Evolutionary conservation across 1,140 invertebrate species (phyloP), one percentile per base, ranked within the genome.

Genomic region (Macrotrachela quadricornifera): DNA sequence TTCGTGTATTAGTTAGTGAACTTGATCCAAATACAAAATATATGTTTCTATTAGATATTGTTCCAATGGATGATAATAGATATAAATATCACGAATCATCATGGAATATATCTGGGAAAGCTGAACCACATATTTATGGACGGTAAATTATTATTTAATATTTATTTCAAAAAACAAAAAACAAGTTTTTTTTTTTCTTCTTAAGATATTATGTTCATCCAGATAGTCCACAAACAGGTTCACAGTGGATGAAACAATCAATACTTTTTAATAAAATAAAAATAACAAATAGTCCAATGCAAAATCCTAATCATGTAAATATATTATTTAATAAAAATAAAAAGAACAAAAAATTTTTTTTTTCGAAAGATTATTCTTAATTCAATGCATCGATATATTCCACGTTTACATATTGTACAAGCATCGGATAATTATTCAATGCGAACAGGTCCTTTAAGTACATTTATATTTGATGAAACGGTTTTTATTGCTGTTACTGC

Each of bases 381-480:
- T 73, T 97, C 92, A 60, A 99, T 99, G 92, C 92, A 97, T 79
- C 97, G 97, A 74, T 99, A 97, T 76, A 91, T 96, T 76, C 92
- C 92, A 55, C 78, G 92, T 71, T 92, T 97, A 76, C 92, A 97
- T 74, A 78, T 99, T 66, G 90, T 96, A 59, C 74, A 90, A 63
- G 88, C 96, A 71, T 88, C 95, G 66, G 75, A 90, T 46, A 90
- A 92, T 72, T 30, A 30, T 30, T 30, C 21, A 30, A 30, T 30
- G 21, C 21, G 21, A 30, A 30, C 21, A 30, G 21, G 16, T 73
- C 90, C 85, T 62, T 76, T 96, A 63, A 86, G 85, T 50, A 91
- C 92, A 73, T 95, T 92, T 71, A 86, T 95, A 59, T 96, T 96
- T 76, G 90, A 91, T 72, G 91, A 96, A 71, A 95, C 90, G 12